Base-by-base conservation (phyloP, 2,113 vertebrate species). In the Grammomys surdaster region DNA sequence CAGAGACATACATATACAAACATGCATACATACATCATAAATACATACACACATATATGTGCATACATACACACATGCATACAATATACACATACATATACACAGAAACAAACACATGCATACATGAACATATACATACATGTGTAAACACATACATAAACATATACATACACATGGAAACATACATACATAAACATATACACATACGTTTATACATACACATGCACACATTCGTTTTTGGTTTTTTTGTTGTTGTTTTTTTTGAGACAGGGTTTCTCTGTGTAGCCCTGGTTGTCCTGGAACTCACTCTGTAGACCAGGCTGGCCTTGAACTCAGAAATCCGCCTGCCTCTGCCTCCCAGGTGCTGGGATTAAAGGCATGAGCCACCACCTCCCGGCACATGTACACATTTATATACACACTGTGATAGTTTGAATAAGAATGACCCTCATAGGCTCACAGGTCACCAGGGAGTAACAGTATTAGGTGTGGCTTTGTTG, bases 11-110 rank as follows among this genome's bases (percentile, higher is more conserved):
- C 28, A 63, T 7, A 28, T 84, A 84, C 7, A 63, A 33, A 70
- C 33, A 70, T 69, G 14, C 58, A 84, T 17, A 28, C 3, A 28
- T 60, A 60, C 3, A 60, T 19, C 7, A 51, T 78, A 51, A 51
- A 78, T 33, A 19, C 9, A 76, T 8, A 48, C 8, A 56, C 48
- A 17, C 28, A 78, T 19, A 14, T 54, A 78, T 10, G 36, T 7
- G 48, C 9, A 81, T 0, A n/a, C 2, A 19, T 2, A 51, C 13
- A 58, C 19, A 51, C 0, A 78, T 16, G 7, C 3, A 40, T 3
- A 17, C 7, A 33, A 54, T 3, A 51, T 0, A 48, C 2, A 12
- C 24, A 48, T 14, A 36, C 17, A 60, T 8, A 43, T 8, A 43
- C 3, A 58, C 33, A 82, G 3, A 33, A 3, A 78, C 13, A 51